These are phyloP conservation scores for Tinea trinotella DNA, from an alignment of 2,888 invertebrate genomes.

Conservation along the genomic window DNA sequence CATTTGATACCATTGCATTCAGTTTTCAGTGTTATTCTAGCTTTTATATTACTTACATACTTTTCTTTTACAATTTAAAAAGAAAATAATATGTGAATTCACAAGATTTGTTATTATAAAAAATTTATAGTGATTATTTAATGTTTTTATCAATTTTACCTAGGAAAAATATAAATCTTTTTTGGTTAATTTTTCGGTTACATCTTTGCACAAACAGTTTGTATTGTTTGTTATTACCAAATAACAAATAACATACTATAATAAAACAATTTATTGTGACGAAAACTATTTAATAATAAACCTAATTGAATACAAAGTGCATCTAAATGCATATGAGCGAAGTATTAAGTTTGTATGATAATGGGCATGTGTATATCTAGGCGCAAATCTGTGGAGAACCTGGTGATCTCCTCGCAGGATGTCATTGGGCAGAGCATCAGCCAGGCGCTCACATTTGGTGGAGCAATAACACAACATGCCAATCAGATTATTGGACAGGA, in stretches of 20 bases:
- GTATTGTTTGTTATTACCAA: too few species aligned
- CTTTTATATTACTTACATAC: background rate
- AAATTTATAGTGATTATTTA: too few species aligned
- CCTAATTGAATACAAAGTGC: too few species aligned
- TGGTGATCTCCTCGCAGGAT: conserved; percentile 76
- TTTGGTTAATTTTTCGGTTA: too few species aligned
- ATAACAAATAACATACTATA: too few species aligned
- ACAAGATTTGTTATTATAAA: background rate
- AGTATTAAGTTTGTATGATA: background rate
- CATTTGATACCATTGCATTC: background rate
- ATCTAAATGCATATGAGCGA: too few species aligned
- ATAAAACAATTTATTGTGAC: too few species aligned
- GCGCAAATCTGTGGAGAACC: conserved; percentile 77
- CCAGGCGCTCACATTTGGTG: conserved; percentile 72
- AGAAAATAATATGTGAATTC: background rate
- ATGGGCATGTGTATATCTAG: conserved; percentile 34
- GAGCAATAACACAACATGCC: conserved; percentile 62
- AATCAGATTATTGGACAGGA: conserved; percentile 54
- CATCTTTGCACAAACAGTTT: too few species aligned
- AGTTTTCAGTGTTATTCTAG: background rate
- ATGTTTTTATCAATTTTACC: too few species aligned
- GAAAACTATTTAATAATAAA: too few species aligned
- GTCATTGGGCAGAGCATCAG: conserved; percentile 76
- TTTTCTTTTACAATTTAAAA: background rate
- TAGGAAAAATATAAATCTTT: too few species aligned